Base-by-base conservation (phyloP, 2,888 invertebrate species). In the Perdita meconis region DNA sequence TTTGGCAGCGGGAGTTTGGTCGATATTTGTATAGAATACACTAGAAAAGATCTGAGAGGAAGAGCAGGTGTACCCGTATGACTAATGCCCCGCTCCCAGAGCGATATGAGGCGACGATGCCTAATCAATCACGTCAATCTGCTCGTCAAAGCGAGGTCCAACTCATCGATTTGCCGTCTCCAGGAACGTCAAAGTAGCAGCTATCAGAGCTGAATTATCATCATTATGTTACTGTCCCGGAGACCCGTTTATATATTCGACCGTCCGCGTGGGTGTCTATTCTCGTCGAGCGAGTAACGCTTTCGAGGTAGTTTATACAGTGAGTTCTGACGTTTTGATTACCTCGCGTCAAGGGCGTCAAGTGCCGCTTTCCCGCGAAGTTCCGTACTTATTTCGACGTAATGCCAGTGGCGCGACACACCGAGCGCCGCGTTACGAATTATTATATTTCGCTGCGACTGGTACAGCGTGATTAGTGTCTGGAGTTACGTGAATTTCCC, bases 81-180 rank as follows among this genome's bases (percentile, higher is more conserved):
- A 66, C 72, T 83, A 78, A 80, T 80, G 69, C 64, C 60, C 42
- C 68, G 66, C 51, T 73, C 53, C 65, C 55, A 65, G n/a, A 65
- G 56, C 57, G 68, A 83, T 74, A 51, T 50, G 73, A 77, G 66
- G 47, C 69, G 70, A 71, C 36, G 72, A 79, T 60, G 57, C 22
- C 51, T 44, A 59, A 81, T 83, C 81, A 76, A 83, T 83, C 72
- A 73, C 65, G 70, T 55, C 67, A 68, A 83, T 61, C 64, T 66
- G 61, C 1, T 51, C 75, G 47, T 69, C 72, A 59, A 61, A 81
- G 70, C 72, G n/a, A n/a, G 60, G 56, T 36, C 22, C 51, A 63
- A 81, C 30, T 67, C 55, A 61, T 69, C 71, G 75, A 73, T 82
- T 78, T 51, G 12, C 53, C 50, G 56, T 66, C 73, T 26, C 57